phyloP scores from a whole-genome alignment of 2,113 vertebrate species.

The Triplophysa tibetana region DNA sequence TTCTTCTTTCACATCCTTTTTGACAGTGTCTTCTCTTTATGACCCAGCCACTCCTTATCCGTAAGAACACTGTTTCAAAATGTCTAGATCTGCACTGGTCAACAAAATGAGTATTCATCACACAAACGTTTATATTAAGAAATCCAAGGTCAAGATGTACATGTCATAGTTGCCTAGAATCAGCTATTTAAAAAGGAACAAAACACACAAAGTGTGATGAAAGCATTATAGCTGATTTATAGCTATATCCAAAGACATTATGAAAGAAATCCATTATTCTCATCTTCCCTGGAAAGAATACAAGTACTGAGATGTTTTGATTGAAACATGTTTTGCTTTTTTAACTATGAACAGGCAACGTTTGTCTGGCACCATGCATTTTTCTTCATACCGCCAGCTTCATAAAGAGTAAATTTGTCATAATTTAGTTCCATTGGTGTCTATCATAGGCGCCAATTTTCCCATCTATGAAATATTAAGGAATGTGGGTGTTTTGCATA shows the following conservation, averaged over 20 bases:
- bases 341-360: too few relatives aligned
- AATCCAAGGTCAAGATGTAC: not conserved
- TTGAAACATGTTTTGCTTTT: too few relatives aligned
- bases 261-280: not conserved
- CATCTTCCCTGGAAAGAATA: not conserved
- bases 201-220: not conserved
- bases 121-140: not conserved
- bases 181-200: not conserved
- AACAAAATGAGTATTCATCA: not conserved
- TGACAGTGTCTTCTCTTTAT: slow-evolving; percentile 20
- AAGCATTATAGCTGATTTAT: not conserved
- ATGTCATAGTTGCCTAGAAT: not conserved
- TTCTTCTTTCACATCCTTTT: slow-evolving; percentile 43
- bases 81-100: not conserved
- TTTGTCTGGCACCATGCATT: too few relatives aligned
- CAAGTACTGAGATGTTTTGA: not conserved
- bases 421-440: not conserved
- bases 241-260: not conserved
- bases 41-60: not conserved
- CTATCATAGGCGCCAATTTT: not conserved
- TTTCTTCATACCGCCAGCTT: too few relatives aligned
- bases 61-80: slow-evolving; percentile 18
- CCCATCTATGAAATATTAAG: not conserved
- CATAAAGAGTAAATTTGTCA: not conserved
- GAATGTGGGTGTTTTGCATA: slow-evolving; percentile 15